These are phyloP conservation scores for Homarus gammarus DNA, from an alignment of 2,888 invertebrate genomes.

Conservation along the genomic window DNA sequence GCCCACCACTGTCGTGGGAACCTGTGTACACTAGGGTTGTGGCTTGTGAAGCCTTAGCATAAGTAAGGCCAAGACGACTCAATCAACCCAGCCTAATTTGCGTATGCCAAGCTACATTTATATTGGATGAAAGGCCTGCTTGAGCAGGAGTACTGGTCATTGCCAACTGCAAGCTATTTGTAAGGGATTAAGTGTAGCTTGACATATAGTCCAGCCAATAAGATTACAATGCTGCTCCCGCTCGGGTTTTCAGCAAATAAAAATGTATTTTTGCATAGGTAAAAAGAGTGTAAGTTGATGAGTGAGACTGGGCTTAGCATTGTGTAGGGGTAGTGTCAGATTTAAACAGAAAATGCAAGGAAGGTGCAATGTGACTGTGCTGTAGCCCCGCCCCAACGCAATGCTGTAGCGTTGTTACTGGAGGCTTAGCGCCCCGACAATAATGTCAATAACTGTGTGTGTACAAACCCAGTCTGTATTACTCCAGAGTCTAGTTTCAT, in stretches of 20 bases:
- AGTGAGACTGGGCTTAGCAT: constrained; percentile 55
- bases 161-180: constrained; percentile 21
- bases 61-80: constrained; percentile 43
- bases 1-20: constrained; percentile 9
- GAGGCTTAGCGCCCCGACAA: constrained; percentile 62
- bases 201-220: constrained; percentile 55
- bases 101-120: constrained; percentile 53
- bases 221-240: constrained; percentile 47
- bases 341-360: neutral
- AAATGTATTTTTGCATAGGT: constrained; percentile 67
- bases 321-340: constrained; percentile 20
- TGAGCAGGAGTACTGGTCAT: constrained; percentile 18
- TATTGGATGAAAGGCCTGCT: constrained; percentile 42
- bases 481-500: constrained; percentile 74
- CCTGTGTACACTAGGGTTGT: constrained; percentile 41
- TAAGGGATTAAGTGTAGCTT: constrained; percentile 27
- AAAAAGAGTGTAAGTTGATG: constrained; percentile 57
- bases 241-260: constrained; percentile 57
- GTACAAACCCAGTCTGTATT: constrained; percentile 72
- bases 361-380: neutral
- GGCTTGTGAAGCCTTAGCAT: constrained; percentile 32
- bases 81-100: constrained; percentile 49
- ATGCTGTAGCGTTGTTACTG: constrained; percentile 63
- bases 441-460: constrained; percentile 72
- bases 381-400: constrained; percentile 33